Evolutionary conservation across 2,113 vertebrate species (phyloP), one percentile per base, ranked within the genome.

Genomic region (Scomber japonicus): DNA sequence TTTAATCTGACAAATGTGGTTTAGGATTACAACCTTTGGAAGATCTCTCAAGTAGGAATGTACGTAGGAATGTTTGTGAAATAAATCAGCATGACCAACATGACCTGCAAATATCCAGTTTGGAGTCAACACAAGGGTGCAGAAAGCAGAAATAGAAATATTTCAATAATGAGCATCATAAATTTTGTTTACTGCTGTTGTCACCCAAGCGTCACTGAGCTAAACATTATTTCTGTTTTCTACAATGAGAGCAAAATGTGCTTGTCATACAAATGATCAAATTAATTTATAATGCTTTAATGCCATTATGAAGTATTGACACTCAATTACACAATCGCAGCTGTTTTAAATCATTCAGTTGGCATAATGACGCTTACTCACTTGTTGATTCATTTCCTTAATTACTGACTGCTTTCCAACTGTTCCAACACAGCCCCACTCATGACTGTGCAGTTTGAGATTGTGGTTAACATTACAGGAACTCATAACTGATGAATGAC

Each of bases 131-230:
- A 81, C 65, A 14, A 31, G 35, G 67, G 74, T 84, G 71, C 30
- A 19, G 80, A 66, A 74, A 17, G 24, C 24, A 40, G 35, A 40
- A 40, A 9, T 54, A 0, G 31, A 16, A 65, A 80, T 63, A 75
- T 55, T 71, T 75, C 21, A 71, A 10, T 68, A 75, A 71, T 71
- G 60, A 80, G 12, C 67, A 53, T 60, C 73, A 30, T 81, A 40
- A 67, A 75, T 83, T 46, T 31, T 4, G 35, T 11, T 11, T n/a
- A 16, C 3, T 30, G 1, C 31, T 10, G 35, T 24, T 71, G 59
- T 79, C 55, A 75, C n/a, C 35, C 46, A 61, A 13, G 17, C 5
- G 10, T 15, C 12, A 62, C 0, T 50, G 40, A 44, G 54, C 19
- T 17, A 4, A 15, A 3, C 15, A 13, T 46, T 27, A 40, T 30